A percentile compares a stretch with the other conserved stretches of the same genome.
phyloP scores from a whole-genome alignment of 2,888 invertebrate species.

The Lepidonotus clava region DNA sequence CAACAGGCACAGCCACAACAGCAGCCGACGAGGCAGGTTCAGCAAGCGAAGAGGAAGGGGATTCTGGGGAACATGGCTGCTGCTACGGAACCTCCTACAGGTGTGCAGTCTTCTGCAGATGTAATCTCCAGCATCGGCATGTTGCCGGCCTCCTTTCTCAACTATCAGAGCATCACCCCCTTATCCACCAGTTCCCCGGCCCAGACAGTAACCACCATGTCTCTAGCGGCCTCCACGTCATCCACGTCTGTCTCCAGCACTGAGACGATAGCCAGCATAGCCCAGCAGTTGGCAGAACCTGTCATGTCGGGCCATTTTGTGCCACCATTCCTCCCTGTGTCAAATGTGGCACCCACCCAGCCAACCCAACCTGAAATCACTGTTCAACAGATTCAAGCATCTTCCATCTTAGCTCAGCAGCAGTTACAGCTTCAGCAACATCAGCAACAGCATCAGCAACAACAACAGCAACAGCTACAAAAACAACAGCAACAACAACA shows the following conservation, averaged over 20 bases:
- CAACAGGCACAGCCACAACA: background rate
- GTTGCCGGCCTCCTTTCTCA: background rate
- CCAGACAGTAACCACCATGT: background rate
- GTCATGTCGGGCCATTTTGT: conserved; percentile 55
- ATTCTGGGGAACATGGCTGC: background rate
- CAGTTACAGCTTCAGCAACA: conserved; percentile 14
- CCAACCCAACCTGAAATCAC: background rate
- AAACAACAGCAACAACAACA: conserved; percentile 4
- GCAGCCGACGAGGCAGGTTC: background rate
- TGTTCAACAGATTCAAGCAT: background rate
- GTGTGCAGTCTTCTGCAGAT: background rate
- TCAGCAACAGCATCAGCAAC: conserved; percentile 22
- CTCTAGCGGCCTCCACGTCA: background rate
- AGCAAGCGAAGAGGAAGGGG: background rate
- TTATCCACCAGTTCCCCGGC: background rate
- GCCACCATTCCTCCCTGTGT: conserved; percentile 20
- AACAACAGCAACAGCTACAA: background rate
- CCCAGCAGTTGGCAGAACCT: conserved; percentile 47
- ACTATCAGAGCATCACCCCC: background rate
- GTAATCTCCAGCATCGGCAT: background rate
- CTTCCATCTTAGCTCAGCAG: background rate
- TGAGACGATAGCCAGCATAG: conserved; percentile 5
- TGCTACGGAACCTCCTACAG: background rate
- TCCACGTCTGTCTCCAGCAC: background rate
- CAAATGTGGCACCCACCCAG: background rate